phyloP scores from a whole-genome alignment of 1,140 invertebrate species.

The Mactra quadrangularis region DNA sequence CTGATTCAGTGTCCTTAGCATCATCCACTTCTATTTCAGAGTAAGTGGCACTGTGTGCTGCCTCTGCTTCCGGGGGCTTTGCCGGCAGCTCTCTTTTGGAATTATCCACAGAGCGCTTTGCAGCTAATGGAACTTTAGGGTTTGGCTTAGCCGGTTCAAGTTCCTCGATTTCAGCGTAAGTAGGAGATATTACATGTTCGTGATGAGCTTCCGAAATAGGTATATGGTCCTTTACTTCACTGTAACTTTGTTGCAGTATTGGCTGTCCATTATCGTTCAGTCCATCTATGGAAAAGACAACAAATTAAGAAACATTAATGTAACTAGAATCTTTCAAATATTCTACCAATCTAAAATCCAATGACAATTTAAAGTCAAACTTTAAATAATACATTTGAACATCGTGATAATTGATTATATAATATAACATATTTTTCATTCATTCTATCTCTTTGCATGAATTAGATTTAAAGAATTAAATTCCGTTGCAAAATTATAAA shows the following conservation, averaged over 20 bases:
- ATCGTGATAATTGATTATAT: no score
- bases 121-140: constrained; percentile 12
- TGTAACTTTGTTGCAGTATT: constrained; percentile 41
- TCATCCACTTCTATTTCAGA: constrained; percentile 50
- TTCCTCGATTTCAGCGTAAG: constrained; percentile 57
- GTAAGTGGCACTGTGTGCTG: constrained; percentile 11
- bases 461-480: no score
- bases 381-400: no score
- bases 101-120: constrained; percentile 46
- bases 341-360: no score
- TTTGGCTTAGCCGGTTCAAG: constrained; percentile 9
- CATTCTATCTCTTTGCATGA: no score
- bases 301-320: neutral
- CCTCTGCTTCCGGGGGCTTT: constrained; percentile 33
- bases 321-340: neutral
- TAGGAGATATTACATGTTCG: constrained; percentile 6
- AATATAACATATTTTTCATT: no score
- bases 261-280: neutral
- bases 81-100: constrained; percentile 49
- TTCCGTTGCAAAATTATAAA: no score
- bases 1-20: constrained; percentile 37
- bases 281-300: neutral
- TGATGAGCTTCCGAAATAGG: neutral
- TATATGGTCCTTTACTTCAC: constrained; percentile 47
- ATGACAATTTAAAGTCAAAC: no score